Evolutionary conservation across 2,797 vertebrate species (phyloP).

Genomic region (Enteromius unitaeniatus): DNA sequence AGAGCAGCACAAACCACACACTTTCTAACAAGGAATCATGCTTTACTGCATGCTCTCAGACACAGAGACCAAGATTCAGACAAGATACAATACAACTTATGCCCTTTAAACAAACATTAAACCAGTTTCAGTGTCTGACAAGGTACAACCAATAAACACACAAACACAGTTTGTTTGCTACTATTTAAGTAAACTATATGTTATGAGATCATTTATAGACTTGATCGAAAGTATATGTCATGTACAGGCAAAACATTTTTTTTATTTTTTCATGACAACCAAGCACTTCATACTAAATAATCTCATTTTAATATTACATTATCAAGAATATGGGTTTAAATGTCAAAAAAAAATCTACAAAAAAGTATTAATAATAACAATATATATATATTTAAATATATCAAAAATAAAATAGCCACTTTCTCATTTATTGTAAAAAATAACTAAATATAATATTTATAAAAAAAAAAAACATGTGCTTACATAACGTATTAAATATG

Average conservation of each 20-base stretch:
- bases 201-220: neutral
- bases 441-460: too few relatives aligned
- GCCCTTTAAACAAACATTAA: neutral
- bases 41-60: neutral
- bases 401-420: too few relatives aligned
- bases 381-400: neutral
- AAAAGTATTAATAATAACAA: neutral
- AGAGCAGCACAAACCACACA: neutral
- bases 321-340: neutral
- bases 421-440: too few relatives aligned
- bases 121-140: neutral
- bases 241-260: too few relatives aligned
- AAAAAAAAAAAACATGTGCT: too few relatives aligned
- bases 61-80: neutral
- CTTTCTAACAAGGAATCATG: neutral
- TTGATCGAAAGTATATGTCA: neutral
- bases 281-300: neutral
- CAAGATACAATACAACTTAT: neutral
- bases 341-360: neutral
- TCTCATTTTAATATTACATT: neutral
- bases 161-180: neutral
- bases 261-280: neutral
- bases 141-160: neutral
- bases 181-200: neutral
- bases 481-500: neutral